These are phyloP conservation scores for Corythornis cristatus DNA, from an alignment of 2,113 vertebrate species.

Conservation along the genomic window DNA sequence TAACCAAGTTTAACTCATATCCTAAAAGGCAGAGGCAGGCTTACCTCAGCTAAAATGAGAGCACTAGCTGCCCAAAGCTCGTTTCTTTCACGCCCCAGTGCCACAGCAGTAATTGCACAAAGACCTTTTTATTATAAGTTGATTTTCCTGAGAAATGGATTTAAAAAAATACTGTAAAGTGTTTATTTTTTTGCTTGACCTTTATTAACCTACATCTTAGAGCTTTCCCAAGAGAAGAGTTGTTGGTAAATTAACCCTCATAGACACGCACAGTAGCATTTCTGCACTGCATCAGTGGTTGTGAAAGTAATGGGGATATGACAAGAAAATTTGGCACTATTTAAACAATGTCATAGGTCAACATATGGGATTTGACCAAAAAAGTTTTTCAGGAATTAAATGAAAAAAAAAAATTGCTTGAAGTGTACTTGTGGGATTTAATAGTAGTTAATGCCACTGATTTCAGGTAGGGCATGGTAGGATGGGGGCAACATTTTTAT, in stretches of 20 bases:
- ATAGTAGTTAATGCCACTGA: constrained; percentile 14
- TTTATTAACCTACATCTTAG: constrained; percentile 97
- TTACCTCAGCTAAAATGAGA: constrained; percentile 90
- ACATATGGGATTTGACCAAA: constrained; percentile 73
- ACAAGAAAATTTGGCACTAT: constrained; percentile 85
- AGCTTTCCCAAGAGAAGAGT: constrained; percentile 86
- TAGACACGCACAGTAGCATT: constrained; percentile 80
- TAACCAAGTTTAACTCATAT: constrained; percentile 72
- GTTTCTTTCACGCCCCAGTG: constrained; percentile 96
- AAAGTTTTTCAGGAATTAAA: constrained; percentile 69
- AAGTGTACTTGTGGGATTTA: constrained; percentile 49
- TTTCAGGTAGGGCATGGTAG: not conserved
- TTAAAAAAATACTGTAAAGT: constrained; percentile 94
- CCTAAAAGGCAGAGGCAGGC: constrained; percentile 74
- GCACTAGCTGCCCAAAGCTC: constrained; percentile 85
- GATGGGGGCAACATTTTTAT: not conserved
- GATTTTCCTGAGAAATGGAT: constrained; percentile 97
- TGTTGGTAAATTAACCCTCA: constrained; percentile 86
- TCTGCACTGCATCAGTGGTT: constrained; percentile 79
- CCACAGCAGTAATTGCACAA: constrained; percentile 94
- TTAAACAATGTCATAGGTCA: constrained; percentile 81
- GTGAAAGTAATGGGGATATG: constrained; percentile 81
- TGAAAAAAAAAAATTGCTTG: constrained; percentile 37
- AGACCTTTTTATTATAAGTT: constrained; percentile 95
- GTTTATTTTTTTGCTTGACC: constrained; percentile 97